Percentiles rank a stretch among this genome's conserved stretches.
phyloP scores from a whole-genome alignment of 2,113 vertebrate species.

The Plecturocebus donacophilus region DNA sequence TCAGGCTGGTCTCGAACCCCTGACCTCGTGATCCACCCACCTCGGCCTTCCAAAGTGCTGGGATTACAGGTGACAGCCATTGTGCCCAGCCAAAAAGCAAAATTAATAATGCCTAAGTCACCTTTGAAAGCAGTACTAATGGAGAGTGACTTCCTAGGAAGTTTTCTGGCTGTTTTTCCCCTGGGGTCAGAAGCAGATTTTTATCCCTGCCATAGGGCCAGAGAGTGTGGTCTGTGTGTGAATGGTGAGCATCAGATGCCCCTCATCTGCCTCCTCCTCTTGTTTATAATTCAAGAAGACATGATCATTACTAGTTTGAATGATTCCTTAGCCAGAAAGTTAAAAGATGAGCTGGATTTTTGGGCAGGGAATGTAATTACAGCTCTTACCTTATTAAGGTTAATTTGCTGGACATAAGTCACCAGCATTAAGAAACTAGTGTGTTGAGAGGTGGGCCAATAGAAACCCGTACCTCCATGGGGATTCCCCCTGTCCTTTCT shows the following conservation, averaged over 20 bases:
- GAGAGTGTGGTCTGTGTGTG: neutral
- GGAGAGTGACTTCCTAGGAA: too few relatives aligned
- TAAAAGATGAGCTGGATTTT: neutral
- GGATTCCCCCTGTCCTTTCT: neutral
- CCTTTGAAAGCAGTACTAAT: neutral
- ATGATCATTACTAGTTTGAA: neutral
- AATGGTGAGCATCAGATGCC: neutral
- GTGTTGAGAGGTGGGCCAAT: neutral
- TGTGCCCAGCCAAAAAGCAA: neutral
- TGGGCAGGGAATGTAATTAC: neutral
- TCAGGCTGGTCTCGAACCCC: too few relatives aligned
- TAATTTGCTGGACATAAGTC: neutral
- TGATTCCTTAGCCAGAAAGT: neutral
- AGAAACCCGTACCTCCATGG: neutral
- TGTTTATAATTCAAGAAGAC: neutral
- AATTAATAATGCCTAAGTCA: neutral
- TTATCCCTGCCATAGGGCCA: rapidly evolving
- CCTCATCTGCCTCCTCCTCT: neutral
- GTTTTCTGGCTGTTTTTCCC: neutral
- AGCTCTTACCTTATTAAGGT: neutral
- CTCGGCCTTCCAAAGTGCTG: too few relatives aligned
- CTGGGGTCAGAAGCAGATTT: neutral
- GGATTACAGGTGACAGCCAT: too few relatives aligned
- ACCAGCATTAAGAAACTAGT: neutral
- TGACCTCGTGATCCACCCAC: too few relatives aligned